Evolutionary conservation across 1,140 invertebrate species (phyloP).

Genomic region (Copidosoma floridanum): DNA sequence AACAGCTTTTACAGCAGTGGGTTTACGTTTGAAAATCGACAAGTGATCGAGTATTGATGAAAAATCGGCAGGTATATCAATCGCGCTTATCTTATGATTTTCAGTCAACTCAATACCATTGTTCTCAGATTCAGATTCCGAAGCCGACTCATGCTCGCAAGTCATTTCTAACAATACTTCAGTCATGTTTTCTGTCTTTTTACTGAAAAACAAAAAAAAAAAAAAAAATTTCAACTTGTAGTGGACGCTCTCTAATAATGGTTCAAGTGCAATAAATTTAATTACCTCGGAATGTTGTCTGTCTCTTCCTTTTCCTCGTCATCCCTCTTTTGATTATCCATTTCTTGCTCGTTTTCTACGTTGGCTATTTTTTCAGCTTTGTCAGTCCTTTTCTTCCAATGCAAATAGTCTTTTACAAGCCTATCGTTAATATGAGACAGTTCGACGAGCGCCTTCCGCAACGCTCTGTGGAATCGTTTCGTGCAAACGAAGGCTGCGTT

Average conservation of each 20-base stretch:
- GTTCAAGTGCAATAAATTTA: too few species aligned
- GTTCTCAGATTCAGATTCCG: conserved; percentile 34
- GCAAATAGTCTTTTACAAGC: conserved; percentile 32
- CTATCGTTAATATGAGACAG: conserved; percentile 42
- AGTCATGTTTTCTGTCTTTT: conserved; percentile 7
- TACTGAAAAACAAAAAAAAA: neutral
- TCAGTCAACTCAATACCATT: too few species aligned
- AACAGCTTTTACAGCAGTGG: conserved; percentile 25
- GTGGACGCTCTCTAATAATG: too few species aligned
- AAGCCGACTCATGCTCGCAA: conserved; percentile 45
- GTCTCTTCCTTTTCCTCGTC: neutral
- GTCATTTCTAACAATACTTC: conserved; percentile 45
- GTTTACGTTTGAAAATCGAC: conserved; percentile 34
- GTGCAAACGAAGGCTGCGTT: conserved; percentile 9
- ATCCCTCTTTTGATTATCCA: neutral
- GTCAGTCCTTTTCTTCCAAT: conserved; percentile 29
- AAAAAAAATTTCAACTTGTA: neutral
- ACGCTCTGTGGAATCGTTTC: conserved; percentile 30
- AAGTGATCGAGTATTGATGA: conserved; percentile 32
- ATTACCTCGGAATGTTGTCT: neutral
- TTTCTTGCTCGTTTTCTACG: too few species aligned
- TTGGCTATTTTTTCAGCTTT: too few species aligned
- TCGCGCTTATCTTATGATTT: neutral
- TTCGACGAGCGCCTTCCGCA: conserved; percentile 34
- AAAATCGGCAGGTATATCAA: neutral